Conservation (phyloP, 2,888 invertebrate species). For the Odontocolon sp. region DNA sequence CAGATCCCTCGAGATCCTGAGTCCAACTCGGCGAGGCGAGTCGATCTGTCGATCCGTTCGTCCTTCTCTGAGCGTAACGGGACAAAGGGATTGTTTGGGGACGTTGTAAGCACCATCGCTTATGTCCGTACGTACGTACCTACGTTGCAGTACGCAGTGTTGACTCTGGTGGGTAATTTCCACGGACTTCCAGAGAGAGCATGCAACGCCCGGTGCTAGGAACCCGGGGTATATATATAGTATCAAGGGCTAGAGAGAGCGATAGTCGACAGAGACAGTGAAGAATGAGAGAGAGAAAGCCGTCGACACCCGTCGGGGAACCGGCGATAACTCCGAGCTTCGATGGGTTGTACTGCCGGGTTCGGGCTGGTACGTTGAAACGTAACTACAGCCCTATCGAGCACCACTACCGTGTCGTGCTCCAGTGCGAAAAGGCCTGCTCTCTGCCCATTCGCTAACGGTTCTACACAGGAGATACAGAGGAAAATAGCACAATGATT, state of each 20-base stretch:
- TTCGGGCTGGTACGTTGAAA: constrained; percentile 40
- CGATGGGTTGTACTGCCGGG: constrained; percentile 41
- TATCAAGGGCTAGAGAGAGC: neutral
- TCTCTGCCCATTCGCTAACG: neutral
- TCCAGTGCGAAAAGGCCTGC: constrained; percentile 6
- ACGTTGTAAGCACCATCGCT: constrained; percentile 3
- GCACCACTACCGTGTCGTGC: constrained; percentile 7
- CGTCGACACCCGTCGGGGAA: constrained; percentile 51
- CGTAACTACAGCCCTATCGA: constrained; percentile 20
- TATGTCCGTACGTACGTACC: neutral
- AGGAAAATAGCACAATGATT: too few species aligned
- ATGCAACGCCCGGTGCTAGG: constrained; percentile 37
- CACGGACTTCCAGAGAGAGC: constrained; percentile 22
- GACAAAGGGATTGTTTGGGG: constrained; percentile 9
- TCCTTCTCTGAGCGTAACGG: constrained; percentile 11
- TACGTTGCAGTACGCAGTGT: neutral
- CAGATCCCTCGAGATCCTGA: neutral
- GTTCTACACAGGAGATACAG: too few species aligned
- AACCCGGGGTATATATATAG: constrained; percentile 4
- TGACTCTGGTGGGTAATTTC: constrained; percentile 31
- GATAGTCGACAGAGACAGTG: neutral
- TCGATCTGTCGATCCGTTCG: neutral
- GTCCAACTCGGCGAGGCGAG: constrained; percentile 1
- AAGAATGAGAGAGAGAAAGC: constrained; percentile 29
- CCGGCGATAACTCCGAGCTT: constrained; percentile 52